Base-by-base conservation (phyloP, 2,113 vertebrate genomes). In the Lagopus muta region DNA sequence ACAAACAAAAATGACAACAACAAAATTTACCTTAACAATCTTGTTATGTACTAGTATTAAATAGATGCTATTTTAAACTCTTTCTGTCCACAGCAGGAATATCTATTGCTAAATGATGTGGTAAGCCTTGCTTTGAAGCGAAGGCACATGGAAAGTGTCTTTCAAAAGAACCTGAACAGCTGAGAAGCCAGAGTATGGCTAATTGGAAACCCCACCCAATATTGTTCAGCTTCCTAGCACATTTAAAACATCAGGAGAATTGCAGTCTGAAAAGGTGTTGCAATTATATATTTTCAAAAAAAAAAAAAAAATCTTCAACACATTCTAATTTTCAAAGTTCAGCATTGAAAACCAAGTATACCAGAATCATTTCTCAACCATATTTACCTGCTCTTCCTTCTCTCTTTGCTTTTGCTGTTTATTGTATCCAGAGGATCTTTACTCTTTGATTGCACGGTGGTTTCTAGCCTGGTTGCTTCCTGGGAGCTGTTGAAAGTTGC, bases 21-120 rank as follows among this genome's bases (percentile, higher is more conserved):
- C 11, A 94, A 76, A 61, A 50, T 61, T 80, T 74, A 62, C 2
- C 66, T 15, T 90, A 66, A 8, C 57, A 82, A 82, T 82, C 36
- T 43, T 11, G 21, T 52, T 62, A 58, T 34, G 14, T 82, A 71
- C 27, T 25, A 74, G 6, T 47, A 48, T 69, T 86, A 92, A 93
- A 94, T n/a, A 34, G 14, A 13, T 60, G 60, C 80, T 89, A 88
- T 78, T 91, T 73, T 87, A 94, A 88, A 74, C 64, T 64, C n/a
- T 87, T 91, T 55, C 40, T 86, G n/a, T 30, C 55, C 25, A 32
- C 54, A 76, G 43, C 64, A 48, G 74, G 85, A 91, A 82, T 8
- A 21, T 64, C 10, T 45, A 50, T 73, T 75, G 47, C 58, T 88
- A 87, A 72, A 34, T 70, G 24, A 74, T 66, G 70, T 38, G 45